These are phyloP conservation scores for Cheilosia vulpina DNA, from an alignment of 2,888 invertebrate genomes.

Conservation along the genomic window DNA sequence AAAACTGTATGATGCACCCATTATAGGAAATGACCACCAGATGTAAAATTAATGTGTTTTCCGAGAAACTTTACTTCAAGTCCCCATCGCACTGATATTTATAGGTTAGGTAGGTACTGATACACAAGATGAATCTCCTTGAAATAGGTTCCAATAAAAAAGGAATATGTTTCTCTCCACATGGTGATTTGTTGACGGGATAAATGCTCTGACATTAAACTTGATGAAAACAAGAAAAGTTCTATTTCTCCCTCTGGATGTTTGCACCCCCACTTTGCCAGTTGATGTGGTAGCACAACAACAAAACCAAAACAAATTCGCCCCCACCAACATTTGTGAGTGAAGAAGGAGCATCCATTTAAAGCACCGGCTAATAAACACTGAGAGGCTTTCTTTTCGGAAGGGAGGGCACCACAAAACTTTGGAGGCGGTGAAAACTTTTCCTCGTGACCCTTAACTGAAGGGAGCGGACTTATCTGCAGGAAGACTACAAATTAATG, in stretches of 20 bases:
- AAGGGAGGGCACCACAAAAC: constrained; percentile 43
- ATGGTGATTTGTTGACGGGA: constrained; percentile 75
- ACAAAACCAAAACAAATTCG: constrained; percentile 33
- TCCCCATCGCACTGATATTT: constrained; percentile 13
- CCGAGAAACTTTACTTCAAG: constrained; percentile 31
- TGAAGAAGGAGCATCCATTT: constrained; percentile 50
- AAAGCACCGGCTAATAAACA: constrained; percentile 69
- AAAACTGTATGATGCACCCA: constrained; percentile 16
- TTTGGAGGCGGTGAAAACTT: constrained; percentile 54
- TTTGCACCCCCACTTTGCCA: background rate
- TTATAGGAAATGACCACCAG: constrained; percentile 59
- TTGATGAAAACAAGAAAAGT: constrained; percentile 74
- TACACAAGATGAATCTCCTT: constrained; percentile 47
- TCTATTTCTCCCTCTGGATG: constrained; percentile 68
- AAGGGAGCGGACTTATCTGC: constrained; percentile 42
- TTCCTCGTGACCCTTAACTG: constrained; percentile 39
- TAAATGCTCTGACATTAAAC: constrained; percentile 73
- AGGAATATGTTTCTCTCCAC: constrained; percentile 70
- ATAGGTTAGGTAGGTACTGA: background rate
- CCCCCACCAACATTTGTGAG: background rate
- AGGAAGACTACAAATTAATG: constrained; percentile 68
- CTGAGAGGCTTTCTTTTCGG: constrained; percentile 48
- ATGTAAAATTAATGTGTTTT: constrained; percentile 66
- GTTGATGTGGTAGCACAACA: constrained; percentile 38
- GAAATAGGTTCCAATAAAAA: constrained; percentile 69